Percentiles rank a stretch among this genome's conserved stretches.
Evolutionary conservation across 2,888 invertebrate genomes (phyloP).

Genomic region (Eilema depressum): DNA sequence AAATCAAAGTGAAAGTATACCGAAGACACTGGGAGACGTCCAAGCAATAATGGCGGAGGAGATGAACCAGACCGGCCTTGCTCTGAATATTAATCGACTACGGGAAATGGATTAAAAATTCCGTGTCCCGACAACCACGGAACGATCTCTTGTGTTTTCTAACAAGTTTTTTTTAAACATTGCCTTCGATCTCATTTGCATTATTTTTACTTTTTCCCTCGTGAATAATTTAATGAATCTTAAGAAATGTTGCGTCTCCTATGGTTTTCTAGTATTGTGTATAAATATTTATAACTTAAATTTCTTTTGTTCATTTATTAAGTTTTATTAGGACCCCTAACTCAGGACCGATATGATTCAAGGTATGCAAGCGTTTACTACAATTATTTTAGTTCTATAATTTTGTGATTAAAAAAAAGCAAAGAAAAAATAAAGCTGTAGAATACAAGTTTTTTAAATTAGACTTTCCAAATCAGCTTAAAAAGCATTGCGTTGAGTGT

Average conservation of each 20-base stretch:
- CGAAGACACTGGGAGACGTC: conserved; percentile 67
- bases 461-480: conserved; percentile 62
- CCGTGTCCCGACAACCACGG: conserved; percentile 78
- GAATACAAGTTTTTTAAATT: conserved; percentile 41
- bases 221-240: conserved; percentile 86
- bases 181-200: conserved; percentile 78
- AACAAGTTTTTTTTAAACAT: conserved; percentile 84
- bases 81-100: conserved; percentile 86
- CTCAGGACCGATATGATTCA: neutral
- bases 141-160: conserved; percentile 80
- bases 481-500: conserved; percentile 79
- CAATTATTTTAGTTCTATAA: neutral
- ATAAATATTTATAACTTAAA: conserved; percentile 6
- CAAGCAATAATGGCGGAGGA: conserved; percentile 83
- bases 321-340: neutral
- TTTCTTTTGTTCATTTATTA: neutral
- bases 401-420: neutral
- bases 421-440: neutral
- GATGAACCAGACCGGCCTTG: conserved; percentile 87
- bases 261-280: conserved; percentile 45
- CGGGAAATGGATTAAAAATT: conserved; percentile 88
- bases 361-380: neutral
- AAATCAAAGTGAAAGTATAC: conserved; percentile 79
- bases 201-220: conserved; percentile 79
- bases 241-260: conserved; percentile 75